Conservation (phyloP, 1,140 invertebrate genomes). For the Brachionus sp. region DNA sequence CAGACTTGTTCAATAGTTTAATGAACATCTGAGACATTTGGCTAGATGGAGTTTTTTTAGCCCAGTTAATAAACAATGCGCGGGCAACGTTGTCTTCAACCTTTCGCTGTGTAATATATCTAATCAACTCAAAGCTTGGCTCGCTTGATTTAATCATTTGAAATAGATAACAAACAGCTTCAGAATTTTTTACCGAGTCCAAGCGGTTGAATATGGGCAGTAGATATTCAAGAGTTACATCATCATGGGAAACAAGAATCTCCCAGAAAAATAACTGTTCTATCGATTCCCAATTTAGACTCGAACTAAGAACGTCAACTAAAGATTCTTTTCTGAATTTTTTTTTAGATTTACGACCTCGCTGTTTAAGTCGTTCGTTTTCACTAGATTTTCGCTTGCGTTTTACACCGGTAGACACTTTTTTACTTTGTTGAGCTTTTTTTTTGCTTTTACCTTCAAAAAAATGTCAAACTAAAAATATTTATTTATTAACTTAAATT, state of each 20-base stretch:
- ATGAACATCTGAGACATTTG: constrained; percentile 37
- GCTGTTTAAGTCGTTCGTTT: neutral
- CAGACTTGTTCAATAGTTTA: constrained; percentile 21
- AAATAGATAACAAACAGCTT: constrained; percentile 42
- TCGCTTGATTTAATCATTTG: constrained; percentile 28
- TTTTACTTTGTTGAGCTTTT: neutral
- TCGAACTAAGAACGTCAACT: constrained; percentile 11
- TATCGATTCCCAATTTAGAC: constrained; percentile 30
- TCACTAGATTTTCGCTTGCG: constrained; percentile 28
- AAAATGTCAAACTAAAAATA: neutral
- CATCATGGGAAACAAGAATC: neutral
- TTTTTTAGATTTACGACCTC: constrained; percentile 1
- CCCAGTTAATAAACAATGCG: constrained; percentile 19
- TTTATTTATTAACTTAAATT: neutral
- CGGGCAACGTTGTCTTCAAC: constrained; percentile 7
- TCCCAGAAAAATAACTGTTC: constrained; percentile 44
- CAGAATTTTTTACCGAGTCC: constrained; percentile 2
- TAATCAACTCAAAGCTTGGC: neutral
- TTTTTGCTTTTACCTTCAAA: neutral
- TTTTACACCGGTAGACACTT: neutral
- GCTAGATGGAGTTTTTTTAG: neutral
- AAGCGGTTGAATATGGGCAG: constrained; percentile 16
- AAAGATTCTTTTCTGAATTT: constrained; percentile 15
- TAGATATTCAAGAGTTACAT: constrained; percentile 19
- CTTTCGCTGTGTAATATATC: constrained; percentile 16